phyloP scores from a whole-genome alignment of 1,140 invertebrate genomes.

The Drosophila simulans region DNA sequence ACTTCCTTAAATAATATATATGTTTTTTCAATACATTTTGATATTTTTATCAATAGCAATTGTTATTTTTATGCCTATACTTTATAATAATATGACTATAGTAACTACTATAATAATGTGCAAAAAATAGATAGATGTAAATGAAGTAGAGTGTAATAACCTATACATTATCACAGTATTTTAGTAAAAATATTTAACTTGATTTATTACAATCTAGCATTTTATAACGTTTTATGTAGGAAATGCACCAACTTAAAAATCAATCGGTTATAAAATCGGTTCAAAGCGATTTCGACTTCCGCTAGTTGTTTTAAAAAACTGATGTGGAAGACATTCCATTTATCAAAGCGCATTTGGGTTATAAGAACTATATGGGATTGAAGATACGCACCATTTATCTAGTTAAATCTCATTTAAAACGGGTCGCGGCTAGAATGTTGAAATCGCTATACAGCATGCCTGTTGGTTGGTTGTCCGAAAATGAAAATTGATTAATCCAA shows the following conservation, averaged over 20 bases:
- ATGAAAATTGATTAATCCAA: slow-evolving; percentile 70
- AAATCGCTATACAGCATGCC: slow-evolving; percentile 28
- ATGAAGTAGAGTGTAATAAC: too few species aligned
- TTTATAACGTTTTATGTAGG: not conserved
- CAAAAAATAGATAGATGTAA: too few species aligned
- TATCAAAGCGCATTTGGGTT: slow-evolving; percentile 36
- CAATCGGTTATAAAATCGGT: slow-evolving; percentile 36
- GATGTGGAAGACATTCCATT: slow-evolving; percentile 27
- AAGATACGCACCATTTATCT: slow-evolving; percentile 80
- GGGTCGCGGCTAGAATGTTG: slow-evolving; percentile 62
- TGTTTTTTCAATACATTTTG: not conserved
- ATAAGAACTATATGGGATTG: slow-evolving; percentile 12
- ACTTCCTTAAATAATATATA: not conserved
- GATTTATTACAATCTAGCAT: not conserved
- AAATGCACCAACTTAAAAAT: not conserved
- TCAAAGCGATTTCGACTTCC: slow-evolving; percentile 27
- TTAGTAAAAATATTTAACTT: not conserved
- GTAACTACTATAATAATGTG: too few species aligned
- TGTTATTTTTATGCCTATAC: too few species aligned
- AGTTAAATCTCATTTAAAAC: slow-evolving; percentile 79
- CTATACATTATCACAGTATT: too few species aligned
- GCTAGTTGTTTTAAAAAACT: not conserved
- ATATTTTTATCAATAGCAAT: not conserved
- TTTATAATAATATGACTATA: too few species aligned
- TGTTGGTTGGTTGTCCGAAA: slow-evolving; percentile 26